Evolutionary conservation across 2,113 vertebrate genomes (phyloP).

Genomic region (Xerus inauris): DNA sequence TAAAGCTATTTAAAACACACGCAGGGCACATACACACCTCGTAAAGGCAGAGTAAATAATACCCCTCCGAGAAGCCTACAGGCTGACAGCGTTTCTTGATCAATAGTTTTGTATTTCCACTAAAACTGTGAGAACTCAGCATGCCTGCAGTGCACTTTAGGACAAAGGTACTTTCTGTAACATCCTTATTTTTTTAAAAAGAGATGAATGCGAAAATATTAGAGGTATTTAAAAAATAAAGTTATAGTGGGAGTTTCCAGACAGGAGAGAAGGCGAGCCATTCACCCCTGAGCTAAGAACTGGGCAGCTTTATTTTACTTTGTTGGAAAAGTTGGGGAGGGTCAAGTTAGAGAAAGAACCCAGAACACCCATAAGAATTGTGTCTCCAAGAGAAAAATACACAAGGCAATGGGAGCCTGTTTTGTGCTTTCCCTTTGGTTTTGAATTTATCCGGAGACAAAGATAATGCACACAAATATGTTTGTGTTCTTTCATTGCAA

Average conservation of each 20-base stretch:
- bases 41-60: constrained; percentile 55
- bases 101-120: constrained; percentile 35
- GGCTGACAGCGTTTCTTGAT: background rate
- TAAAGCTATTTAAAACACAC: background rate
- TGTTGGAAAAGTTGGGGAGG: background rate
- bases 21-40: background rate
- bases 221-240: background rate
- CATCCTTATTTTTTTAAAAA: background rate
- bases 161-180: background rate
- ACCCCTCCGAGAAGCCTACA: background rate
- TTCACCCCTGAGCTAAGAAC: background rate
- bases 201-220: background rate
- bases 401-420: background rate
- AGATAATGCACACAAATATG: no score
- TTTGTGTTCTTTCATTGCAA: background rate
- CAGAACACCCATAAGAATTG: background rate
- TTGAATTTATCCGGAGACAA: background rate
- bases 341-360: background rate
- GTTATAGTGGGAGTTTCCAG: background rate
- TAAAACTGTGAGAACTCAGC: background rate
- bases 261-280: background rate
- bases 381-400: background rate
- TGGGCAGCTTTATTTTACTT: background rate
- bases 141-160: background rate
- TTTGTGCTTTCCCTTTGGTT: background rate